These are phyloP conservation scores for Ecdyonurus torrentis DNA, from an alignment of 2,888 invertebrate genomes.

Conservation along the genomic window DNA sequence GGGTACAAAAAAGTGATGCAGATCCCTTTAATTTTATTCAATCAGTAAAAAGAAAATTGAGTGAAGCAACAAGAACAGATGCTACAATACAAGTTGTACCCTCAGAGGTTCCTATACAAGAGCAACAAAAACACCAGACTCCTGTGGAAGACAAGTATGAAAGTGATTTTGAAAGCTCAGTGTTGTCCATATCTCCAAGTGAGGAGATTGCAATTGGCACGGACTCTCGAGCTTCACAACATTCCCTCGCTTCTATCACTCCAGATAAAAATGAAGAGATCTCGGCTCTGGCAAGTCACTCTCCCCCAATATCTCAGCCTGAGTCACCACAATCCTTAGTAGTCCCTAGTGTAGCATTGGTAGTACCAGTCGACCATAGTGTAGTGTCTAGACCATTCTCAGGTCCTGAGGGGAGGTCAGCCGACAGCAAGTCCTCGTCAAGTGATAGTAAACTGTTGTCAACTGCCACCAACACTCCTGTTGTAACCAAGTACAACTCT, in stretches of 20 bases:
- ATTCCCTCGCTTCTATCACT: neutral
- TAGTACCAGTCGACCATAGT: neutral
- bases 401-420: neutral
- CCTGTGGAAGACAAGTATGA: conserved; percentile 7
- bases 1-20: neutral
- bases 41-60: conserved; percentile 8
- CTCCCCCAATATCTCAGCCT: neutral
- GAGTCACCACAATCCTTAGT: neutral
- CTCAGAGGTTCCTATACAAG: neutral
- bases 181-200: neutral
- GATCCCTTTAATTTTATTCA: conserved; percentile 8
- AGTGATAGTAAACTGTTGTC: neutral
- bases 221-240: neutral
- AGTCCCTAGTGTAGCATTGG: neutral
- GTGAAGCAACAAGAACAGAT: neutral
- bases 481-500: neutral
- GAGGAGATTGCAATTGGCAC: neutral
- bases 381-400: neutral
- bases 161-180: conserved; percentile 9
- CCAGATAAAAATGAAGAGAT: conserved; percentile 1
- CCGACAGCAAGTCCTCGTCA: neutral
- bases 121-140: neutral
- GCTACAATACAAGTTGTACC: neutral
- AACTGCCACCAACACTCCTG: neutral
- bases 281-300: neutral